These are phyloP conservation scores for Melinaea menophilus DNA, from an alignment of 2,888 invertebrate species.

Conservation along the genomic window DNA sequence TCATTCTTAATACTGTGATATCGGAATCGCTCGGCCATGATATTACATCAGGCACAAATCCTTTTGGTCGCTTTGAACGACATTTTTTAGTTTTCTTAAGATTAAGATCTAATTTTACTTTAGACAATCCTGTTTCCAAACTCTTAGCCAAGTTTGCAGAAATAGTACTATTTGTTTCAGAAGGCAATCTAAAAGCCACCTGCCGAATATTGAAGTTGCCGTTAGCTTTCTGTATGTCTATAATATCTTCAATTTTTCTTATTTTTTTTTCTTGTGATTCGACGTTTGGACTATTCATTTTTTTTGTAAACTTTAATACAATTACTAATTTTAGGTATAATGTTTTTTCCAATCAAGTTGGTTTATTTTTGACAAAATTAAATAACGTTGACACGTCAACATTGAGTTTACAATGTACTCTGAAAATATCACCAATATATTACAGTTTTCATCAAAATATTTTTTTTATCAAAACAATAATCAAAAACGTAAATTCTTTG, in stretches of 20 bases:
- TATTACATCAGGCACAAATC: constrained; percentile 51
- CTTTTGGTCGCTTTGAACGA: constrained; percentile 45
- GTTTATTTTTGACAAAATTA: constrained; percentile 24
- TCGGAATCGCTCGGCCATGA: constrained; percentile 80
- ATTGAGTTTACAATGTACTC: constrained; percentile 20
- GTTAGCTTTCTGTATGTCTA: constrained; percentile 67
- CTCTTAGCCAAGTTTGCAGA: constrained; percentile 52
- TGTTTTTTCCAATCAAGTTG: constrained; percentile 33
- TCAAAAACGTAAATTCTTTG: too few species aligned
- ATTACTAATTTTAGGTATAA: constrained; percentile 16
- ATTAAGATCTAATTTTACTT: constrained; percentile 38
- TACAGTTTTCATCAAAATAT: too few species aligned
- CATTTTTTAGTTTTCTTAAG: constrained; percentile 49
- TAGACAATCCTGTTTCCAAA: constrained; percentile 55
- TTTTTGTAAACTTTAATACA: constrained; percentile 35
- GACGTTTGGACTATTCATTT: constrained; percentile 46
- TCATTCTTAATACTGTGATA: constrained; percentile 77
- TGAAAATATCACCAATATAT: too few species aligned
- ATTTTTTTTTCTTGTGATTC: constrained; percentile 46
- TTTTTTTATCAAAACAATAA: too few species aligned
- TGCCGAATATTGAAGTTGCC: constrained; percentile 54
- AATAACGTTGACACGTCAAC: constrained; percentile 38
- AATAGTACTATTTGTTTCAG: constrained; percentile 44
- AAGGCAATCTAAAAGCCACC: constrained; percentile 58
- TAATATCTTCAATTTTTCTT: constrained; percentile 68